phyloP scores from a whole-genome alignment of 2,888 invertebrate genomes.

The Adineta ricciae region DNA sequence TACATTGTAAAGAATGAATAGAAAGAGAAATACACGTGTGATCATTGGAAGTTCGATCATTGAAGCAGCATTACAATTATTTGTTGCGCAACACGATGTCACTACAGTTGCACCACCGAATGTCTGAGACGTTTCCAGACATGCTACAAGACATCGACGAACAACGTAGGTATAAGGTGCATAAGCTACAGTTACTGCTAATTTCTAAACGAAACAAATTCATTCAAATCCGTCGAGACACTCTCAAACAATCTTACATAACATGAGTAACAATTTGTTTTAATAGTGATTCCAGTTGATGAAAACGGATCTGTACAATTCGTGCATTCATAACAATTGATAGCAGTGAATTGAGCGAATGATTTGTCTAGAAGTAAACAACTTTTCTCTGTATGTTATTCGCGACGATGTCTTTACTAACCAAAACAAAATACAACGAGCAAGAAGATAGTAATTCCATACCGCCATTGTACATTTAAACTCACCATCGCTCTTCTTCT shows the following conservation, averaged over 20 bases:
- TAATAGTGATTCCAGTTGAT: too few species aligned
- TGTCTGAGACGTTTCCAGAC: neutral
- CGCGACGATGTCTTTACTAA: neutral
- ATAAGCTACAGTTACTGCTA: neutral
- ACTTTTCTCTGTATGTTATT: too few species aligned
- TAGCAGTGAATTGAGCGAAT: neutral
- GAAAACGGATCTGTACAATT: constrained; percentile 6
- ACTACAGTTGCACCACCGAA: neutral
- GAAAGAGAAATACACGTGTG: neutral
- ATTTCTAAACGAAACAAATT: neutral
- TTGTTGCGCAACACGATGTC: neutral
- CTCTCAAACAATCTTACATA: neutral
- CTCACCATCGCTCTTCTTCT: neutral
- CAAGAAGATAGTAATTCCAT: neutral
- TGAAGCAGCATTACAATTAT: neutral
- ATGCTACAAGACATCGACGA: neutral
- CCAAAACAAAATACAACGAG: neutral
- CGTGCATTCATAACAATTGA: neutral
- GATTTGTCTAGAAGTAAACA: neutral
- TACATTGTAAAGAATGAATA: neutral
- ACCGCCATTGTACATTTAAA: neutral
- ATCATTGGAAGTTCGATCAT: neutral
- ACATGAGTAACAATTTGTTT: neutral
- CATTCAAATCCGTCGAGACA: neutral
- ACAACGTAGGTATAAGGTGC: neutral